phyloP scores from a whole-genome alignment of 2,113 vertebrate species.

The Oncorhynchus masou region DNA sequence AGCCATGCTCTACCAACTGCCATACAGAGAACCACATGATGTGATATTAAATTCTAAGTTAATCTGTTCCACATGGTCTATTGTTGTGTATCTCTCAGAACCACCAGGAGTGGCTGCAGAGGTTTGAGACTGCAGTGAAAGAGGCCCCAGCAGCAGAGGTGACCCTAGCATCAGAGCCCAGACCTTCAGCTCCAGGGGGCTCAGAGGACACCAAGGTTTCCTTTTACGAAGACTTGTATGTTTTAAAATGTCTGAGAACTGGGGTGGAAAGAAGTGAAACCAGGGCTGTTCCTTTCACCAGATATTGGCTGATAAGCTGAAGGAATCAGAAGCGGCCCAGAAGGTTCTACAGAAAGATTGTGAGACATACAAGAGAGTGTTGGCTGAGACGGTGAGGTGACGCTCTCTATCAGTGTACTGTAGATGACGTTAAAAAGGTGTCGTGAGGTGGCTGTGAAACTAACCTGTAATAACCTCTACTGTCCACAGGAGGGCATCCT shows the following conservation, averaged over 20 bases:
- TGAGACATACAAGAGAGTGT: constrained; percentile 95
- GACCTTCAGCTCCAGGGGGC: constrained; percentile 31
- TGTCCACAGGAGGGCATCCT: constrained; percentile 91
- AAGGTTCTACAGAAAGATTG: constrained; percentile 89
- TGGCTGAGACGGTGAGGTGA: constrained; percentile 89
- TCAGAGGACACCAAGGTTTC: constrained; percentile 45
- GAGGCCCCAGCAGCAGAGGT: constrained; percentile 59
- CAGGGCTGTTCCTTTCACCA: constrained; percentile 40
- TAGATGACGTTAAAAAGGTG: neutral
- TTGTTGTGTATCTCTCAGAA: constrained; percentile 63
- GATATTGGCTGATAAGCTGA: constrained; percentile 84
- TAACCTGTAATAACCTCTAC: constrained; percentile 44
- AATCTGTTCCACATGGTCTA: neutral
- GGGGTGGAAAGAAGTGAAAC: neutral
- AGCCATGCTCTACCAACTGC: too few species aligned
- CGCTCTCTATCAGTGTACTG: neutral
- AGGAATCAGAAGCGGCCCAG: constrained; percentile 88
- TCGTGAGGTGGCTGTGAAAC: neutral
- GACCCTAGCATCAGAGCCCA: constrained; percentile 30
- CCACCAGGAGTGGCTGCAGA: constrained; percentile 87
- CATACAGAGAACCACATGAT: too few species aligned
- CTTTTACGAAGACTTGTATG: too few species aligned
- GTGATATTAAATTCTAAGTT: too few species aligned
- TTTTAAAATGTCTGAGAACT: neutral
- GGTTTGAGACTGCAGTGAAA: constrained; percentile 82